Percentiles rank a stretch among this genome's conserved stretches.
These are phyloP conservation scores for Meandrina meandrites DNA, from an alignment of 92 coral and sea anemone genomes.

Conservation along the genomic window DNA sequence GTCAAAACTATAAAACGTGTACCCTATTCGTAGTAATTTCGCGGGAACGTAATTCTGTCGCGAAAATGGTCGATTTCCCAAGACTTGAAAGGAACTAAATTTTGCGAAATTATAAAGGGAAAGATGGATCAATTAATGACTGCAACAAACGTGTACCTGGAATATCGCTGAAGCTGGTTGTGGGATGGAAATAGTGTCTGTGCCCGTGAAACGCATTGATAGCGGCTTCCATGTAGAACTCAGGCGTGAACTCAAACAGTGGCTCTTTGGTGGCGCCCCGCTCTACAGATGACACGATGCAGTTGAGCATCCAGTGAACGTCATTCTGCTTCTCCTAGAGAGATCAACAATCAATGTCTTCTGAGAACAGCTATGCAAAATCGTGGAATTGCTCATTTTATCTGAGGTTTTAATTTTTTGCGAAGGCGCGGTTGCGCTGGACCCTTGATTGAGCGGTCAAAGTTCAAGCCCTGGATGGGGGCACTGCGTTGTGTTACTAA, in stretches of 20 bases:
- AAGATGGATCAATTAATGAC: no score
- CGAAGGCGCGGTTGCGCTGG: no score
- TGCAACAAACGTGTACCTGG: slow-evolving; percentile 85
- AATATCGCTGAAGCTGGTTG: slow-evolving; percentile 72
- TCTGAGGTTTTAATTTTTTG: no score
- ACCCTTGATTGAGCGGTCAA: background rate
- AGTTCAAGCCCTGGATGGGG: no score
- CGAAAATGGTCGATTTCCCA: no score
- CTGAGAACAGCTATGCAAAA: background rate
- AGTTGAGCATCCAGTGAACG: slow-evolving; percentile 89
- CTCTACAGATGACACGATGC: slow-evolving; percentile 73
- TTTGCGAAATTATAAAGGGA: no score
- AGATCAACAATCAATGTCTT: background rate
- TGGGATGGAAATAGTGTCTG: slow-evolving; percentile 87
- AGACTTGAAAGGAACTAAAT: no score
- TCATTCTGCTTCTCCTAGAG: slow-evolving; percentile 84
- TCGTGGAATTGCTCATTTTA: no score
- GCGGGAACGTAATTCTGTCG: no score
- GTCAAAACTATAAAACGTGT: no score
- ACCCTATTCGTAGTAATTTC: no score
- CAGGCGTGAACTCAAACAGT: slow-evolving; percentile 91
- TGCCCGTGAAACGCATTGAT: slow-evolving; percentile 89
- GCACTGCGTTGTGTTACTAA: no score
- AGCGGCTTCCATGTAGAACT: slow-evolving; percentile 91
- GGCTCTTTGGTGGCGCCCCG: slow-evolving; percentile 67